A percentile compares a stretch with the other conserved stretches of the same genome.
These are phyloP conservation scores for Tetranychus truncatus DNA, from an alignment of 2,888 invertebrate genomes.

Conservation along the genomic window DNA sequence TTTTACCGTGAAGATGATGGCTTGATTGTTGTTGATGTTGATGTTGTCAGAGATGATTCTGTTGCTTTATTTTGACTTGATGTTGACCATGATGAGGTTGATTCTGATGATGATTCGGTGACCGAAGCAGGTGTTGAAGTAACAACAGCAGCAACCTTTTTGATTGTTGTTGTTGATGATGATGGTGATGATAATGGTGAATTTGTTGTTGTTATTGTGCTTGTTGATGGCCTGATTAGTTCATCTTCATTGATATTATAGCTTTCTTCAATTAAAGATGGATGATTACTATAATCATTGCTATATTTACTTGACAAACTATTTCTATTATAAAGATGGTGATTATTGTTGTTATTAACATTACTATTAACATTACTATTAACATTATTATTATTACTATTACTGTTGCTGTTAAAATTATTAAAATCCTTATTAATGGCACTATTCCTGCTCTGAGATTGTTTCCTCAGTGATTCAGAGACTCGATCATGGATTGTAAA, in stretches of 20 bases:
- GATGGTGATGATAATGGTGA: not conserved
- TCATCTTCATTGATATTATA: not conserved
- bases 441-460: not conserved
- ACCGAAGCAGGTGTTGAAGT: not conserved
- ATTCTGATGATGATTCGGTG: not conserved
- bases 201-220: not conserved
- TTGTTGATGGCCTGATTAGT: not conserved
- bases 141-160: not conserved
- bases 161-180: not conserved
- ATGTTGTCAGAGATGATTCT: not conserved
- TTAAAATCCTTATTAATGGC: not conserved
- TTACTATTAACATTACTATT: not conserved
- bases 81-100: not conserved
- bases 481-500: slow-evolving; percentile 5
- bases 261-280: not conserved
- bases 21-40: not conserved
- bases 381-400: not conserved
- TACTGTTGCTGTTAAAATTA: not conserved
- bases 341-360: not conserved
- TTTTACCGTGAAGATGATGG: not conserved
- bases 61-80: not conserved
- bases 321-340: not conserved
- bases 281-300: not conserved
- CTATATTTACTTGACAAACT: not conserved
- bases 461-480: not conserved